phyloP scores from a whole-genome alignment of 2,797 vertebrate genomes.

The Pteropus rufus region DNA sequence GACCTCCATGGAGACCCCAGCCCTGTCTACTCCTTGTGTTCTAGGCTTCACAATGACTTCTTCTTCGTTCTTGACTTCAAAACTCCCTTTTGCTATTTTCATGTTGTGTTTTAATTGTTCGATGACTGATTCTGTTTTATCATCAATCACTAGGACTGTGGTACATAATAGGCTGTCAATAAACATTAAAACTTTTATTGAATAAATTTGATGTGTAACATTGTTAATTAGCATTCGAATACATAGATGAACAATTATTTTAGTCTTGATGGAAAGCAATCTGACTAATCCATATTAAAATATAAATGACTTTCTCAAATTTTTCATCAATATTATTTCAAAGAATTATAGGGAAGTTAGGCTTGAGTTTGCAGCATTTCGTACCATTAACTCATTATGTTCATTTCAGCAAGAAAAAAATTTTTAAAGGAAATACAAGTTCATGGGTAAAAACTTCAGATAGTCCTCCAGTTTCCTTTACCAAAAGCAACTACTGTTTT shows the following conservation, averaged over 20 bases:
- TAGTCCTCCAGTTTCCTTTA: not conserved
- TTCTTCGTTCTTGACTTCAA: not conserved
- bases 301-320: not conserved
- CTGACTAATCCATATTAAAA: not conserved
- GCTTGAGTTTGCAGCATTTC: not conserved
- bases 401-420: constrained; percentile 21
- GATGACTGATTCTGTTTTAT: not conserved
- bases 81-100: not conserved
- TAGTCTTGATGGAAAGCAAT: not conserved
- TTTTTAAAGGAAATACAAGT: not conserved
- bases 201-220: not conserved
- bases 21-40: not conserved
- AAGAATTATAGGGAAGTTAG: not conserved
- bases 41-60: not conserved
- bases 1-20: not conserved
- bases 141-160: not conserved
- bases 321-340: not conserved
- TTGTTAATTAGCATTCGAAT: not conserved
- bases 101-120: not conserved
- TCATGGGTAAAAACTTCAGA: constrained; percentile 13
- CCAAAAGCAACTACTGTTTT: not conserved
- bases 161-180: not conserved
- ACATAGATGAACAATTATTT: not conserved
- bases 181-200: not conserved
- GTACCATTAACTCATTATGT: not conserved